Percentiles rank a stretch among this genome's conserved stretches.
Evolutionary conservation across 2,888 invertebrate genomes (phyloP).

Genomic region (Oligia fasciuncula): DNA sequence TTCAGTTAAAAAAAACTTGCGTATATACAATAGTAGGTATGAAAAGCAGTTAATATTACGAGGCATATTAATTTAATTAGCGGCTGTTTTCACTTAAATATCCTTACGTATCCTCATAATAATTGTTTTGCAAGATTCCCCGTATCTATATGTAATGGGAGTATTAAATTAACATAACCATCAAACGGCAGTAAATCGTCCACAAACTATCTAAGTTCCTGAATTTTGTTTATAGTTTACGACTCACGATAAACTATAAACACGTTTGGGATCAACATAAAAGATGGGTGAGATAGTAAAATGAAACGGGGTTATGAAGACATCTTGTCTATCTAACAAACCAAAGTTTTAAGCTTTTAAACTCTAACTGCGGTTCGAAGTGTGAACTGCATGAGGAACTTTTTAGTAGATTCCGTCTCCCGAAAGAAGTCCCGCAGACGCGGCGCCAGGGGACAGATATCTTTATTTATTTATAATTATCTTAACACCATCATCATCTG

Average conservation of each 20-base stretch:
- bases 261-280: conserved; percentile 55
- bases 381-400: background rate
- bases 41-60: no score
- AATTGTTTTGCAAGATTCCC: background rate
- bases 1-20: no score
- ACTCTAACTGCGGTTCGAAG: background rate
- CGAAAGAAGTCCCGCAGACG: background rate
- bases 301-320: conserved; percentile 40
- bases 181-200: conserved; percentile 26
- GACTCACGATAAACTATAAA: conserved; percentile 52
- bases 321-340: conserved; percentile 33
- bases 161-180: background rate
- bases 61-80: background rate
- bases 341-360: conserved; percentile 14
- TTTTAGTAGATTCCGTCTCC: background rate
- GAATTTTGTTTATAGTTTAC: conserved; percentile 46
- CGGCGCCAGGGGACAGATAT: background rate
- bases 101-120: background rate
- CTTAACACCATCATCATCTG: no score
- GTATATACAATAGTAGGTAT: no score
- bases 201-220: conserved; percentile 33
- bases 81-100: background rate
- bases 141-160: background rate
- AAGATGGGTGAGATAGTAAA: conserved; percentile 53
- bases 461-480: no score